Conservation (phyloP, 2,888 invertebrate species). For the Dryomyza anilis region DNA sequence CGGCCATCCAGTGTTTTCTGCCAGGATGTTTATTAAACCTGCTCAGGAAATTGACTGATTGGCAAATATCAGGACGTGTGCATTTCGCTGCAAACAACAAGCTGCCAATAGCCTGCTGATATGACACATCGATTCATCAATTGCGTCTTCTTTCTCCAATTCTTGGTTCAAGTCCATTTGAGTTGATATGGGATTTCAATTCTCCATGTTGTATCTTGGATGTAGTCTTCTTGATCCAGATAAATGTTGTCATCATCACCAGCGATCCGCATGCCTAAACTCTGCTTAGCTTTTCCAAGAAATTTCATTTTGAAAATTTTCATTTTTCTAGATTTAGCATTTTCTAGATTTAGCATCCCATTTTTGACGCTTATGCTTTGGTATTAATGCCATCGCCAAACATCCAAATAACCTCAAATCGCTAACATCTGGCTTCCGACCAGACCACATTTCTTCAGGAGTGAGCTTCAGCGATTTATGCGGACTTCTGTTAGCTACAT, state of each 20-base stretch:
- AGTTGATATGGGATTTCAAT: conserved; percentile 28
- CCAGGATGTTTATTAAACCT: conserved; percentile 28
- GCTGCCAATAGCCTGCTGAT: conserved; percentile 30
- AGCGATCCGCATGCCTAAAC: conserved; percentile 27
- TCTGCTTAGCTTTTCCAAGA: conserved; percentile 24
- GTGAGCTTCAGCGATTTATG: background rate
- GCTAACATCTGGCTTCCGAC: no score
- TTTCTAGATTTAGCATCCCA: no score
- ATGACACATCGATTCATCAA: conserved; percentile 10
- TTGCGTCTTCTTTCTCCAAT: conserved; percentile 16
- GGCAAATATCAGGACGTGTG: conserved; percentile 28
- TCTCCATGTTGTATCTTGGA: conserved; percentile 21
- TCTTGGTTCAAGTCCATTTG: conserved; percentile 29
- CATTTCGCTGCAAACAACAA: conserved; percentile 31
- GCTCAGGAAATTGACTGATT: conserved; percentile 31
- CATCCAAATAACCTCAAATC: no score
- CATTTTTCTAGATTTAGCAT: no score
- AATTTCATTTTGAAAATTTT: conserved; percentile 30
- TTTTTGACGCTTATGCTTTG: no score
- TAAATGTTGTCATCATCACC: conserved; percentile 10
- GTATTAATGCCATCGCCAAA: no score
- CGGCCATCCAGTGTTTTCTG: no score
- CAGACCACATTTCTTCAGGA: background rate
- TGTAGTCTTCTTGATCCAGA: conserved; percentile 25
- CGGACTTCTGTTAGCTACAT: conserved; percentile 21